These are phyloP conservation scores for Cheilosia urbana DNA, from an alignment of 2,888 invertebrate species.

Conservation along the genomic window DNA sequence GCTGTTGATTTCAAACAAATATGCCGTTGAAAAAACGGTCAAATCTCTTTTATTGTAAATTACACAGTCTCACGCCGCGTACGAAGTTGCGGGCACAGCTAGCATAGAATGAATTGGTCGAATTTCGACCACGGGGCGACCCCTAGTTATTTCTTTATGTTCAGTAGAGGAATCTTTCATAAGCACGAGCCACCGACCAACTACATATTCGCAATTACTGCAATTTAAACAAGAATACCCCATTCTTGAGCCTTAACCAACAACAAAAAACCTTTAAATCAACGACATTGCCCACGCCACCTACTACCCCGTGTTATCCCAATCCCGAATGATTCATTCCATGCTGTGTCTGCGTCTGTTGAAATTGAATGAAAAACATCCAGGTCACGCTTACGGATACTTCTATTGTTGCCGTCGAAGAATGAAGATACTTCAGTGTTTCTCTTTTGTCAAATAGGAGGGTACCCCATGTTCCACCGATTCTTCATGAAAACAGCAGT, in stretches of 20 bases:
- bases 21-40: no score
- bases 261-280: slow-evolving; percentile 40
- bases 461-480: slow-evolving; percentile 25
- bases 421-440: background rate
- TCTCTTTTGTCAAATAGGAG: background rate
- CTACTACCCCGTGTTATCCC: background rate
- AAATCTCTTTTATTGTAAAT: no score
- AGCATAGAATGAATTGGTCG: no score
- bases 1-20: no score
- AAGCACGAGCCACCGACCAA: slow-evolving; percentile 11
- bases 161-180: slow-evolving; percentile 19
- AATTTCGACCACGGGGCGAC: no score
- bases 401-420: slow-evolving; percentile 9
- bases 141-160: slow-evolving; percentile 23
- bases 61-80: no score
- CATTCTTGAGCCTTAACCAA: slow-evolving; percentile 12
- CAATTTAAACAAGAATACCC: slow-evolving; percentile 29
- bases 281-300: slow-evolving; percentile 11
- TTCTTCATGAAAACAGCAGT: slow-evolving; percentile 57
- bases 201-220: background rate
- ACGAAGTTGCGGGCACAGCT: no score
- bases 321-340: background rate
- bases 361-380: slow-evolving; percentile 44
- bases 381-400: slow-evolving; percentile 50
- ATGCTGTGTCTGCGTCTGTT: slow-evolving; percentile 4